A percentile compares a stretch with the other conserved stretches of the same genome.
These are phyloP conservation scores for Enteromius unitaeniatus DNA, from an alignment of 2,797 vertebrate species.

Conservation along the genomic window DNA sequence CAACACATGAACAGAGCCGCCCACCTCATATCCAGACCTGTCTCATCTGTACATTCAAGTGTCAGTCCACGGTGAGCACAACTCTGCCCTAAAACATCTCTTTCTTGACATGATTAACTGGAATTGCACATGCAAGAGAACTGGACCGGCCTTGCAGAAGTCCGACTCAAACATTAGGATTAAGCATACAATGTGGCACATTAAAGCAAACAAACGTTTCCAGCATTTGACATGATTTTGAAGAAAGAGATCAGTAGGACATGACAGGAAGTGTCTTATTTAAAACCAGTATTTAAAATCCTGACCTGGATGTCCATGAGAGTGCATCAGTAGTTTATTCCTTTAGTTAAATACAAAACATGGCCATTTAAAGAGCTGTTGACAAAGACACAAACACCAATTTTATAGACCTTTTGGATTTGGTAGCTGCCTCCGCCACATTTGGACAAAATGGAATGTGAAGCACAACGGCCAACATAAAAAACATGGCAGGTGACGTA, in stretches of 20 bases:
- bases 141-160: conserved; percentile 72
- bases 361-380: conserved; percentile 32
- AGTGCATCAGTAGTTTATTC: conserved; percentile 39
- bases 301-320: conserved; percentile 20
- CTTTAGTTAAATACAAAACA: conserved; percentile 41
- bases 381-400: conserved; percentile 22
- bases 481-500: conserved; percentile 32
- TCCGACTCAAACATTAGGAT: conserved; percentile 70
- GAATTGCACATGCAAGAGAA: conserved; percentile 71
- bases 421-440: conserved; percentile 47
- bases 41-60: conserved; percentile 82
- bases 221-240: conserved; percentile 63
- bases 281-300: conserved; percentile 47
- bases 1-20: conserved; percentile 14
- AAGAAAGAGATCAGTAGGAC: conserved; percentile 64
- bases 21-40: conserved; percentile 18
- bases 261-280: conserved; percentile 42
- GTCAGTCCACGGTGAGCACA: conserved; percentile 47
- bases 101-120: conserved; percentile 32
- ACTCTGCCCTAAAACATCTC: conserved; percentile 58
- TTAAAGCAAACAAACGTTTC: conserved; percentile 55
- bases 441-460: conserved; percentile 44
- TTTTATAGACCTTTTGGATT: conserved; percentile 12
- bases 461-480: conserved; percentile 10
- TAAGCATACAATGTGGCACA: conserved; percentile 65